Evolutionary conservation across 2,888 invertebrate genomes (phyloP).

Genomic region (Agelastica alni): DNA sequence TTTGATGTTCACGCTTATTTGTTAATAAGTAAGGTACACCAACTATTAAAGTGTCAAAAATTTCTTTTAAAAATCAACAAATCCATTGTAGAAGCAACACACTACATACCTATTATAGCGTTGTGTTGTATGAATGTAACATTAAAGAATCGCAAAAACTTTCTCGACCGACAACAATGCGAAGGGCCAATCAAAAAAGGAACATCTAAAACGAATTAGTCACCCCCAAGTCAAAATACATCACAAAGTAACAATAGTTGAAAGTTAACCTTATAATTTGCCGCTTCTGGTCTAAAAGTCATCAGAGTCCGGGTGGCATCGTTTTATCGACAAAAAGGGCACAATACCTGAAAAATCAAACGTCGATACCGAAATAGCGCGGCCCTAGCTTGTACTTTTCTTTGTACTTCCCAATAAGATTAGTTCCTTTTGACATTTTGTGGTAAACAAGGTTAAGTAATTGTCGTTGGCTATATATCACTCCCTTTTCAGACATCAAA

Average conservation of each 20-base stretch:
- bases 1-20: too few relatives aligned
- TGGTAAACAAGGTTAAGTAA: conserved; percentile 57
- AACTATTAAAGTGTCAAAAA: too few relatives aligned
- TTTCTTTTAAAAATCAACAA: too few relatives aligned
- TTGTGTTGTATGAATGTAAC: too few relatives aligned
- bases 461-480: conserved; percentile 43
- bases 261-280: conserved; percentile 35
- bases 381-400: conserved; percentile 22
- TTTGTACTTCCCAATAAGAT: conserved; percentile 44
- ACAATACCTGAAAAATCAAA: conserved; percentile 32
- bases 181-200: conserved; percentile 16
- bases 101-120: too few relatives aligned
- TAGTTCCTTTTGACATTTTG: conserved; percentile 57
- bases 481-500: conserved; percentile 38
- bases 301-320: conserved; percentile 45
- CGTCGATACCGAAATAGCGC: conserved; percentile 29
- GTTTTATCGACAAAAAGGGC: conserved; percentile 32
- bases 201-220: conserved; percentile 31
- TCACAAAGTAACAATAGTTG: conserved; percentile 28
- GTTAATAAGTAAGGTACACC: too few relatives aligned
- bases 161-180: conserved; percentile 17
- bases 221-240: conserved; percentile 35
- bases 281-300: conserved; percentile 45
- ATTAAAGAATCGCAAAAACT: conserved; percentile 12
- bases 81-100: too few relatives aligned